These are phyloP conservation scores for Chrysolophus pictus DNA, from an alignment of 2,797 vertebrate genomes.

Conservation along the genomic window DNA sequence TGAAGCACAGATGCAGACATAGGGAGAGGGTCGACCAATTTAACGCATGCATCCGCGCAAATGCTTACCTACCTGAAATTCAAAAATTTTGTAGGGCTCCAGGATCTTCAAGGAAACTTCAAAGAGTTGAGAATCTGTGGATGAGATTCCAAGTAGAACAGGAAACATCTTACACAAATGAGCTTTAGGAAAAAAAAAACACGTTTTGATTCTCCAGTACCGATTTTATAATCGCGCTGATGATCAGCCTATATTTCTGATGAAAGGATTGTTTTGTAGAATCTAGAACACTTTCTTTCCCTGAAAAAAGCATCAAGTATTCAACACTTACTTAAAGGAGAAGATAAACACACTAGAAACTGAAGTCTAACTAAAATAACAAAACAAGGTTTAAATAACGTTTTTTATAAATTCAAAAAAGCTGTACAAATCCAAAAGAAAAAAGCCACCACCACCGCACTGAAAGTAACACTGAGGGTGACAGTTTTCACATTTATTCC, in stretches of 20 bases:
- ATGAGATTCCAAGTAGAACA: slow-evolving; percentile 76
- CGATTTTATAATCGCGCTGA: background rate
- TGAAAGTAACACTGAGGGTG: background rate
- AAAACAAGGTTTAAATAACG: background rate
- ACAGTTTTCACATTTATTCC: background rate
- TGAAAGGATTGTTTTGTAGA: background rate
- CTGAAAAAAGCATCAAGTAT: background rate
- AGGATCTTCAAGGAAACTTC: slow-evolving; percentile 75
- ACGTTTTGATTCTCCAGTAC: slow-evolving; percentile 1
- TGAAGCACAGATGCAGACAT: slow-evolving; percentile 74
- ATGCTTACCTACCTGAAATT: slow-evolving; percentile 77
- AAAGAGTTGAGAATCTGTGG: slow-evolving; percentile 75
- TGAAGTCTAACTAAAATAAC: background rate
- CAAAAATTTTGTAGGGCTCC: slow-evolving; percentile 77
- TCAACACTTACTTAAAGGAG: background rate
- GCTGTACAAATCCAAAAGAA: background rate
- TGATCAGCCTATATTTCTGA: background rate
- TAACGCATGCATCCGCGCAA: slow-evolving; percentile 75
- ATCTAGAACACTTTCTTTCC: background rate
- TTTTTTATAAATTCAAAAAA: background rate
- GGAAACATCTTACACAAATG: slow-evolving; percentile 66
- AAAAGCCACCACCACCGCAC: background rate
- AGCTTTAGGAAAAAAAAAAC: background rate
- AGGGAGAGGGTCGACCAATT: slow-evolving; percentile 77
- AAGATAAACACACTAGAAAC: background rate